These are phyloP conservation scores for Netelia inedita DNA, from an alignment of 2,888 invertebrate species.

Conservation along the genomic window DNA sequence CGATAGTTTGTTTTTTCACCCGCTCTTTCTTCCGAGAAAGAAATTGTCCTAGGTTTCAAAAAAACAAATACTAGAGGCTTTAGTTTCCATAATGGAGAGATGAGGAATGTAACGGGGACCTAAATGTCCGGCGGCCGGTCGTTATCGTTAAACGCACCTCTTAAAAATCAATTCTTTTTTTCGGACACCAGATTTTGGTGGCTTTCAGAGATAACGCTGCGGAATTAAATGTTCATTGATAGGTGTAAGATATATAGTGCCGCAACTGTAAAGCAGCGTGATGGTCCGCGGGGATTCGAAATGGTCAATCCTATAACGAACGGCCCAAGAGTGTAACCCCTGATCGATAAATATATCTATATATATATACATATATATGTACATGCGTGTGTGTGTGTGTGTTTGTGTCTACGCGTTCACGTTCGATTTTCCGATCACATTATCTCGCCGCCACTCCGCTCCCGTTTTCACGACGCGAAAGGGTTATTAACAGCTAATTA, in stretches of 20 bases:
- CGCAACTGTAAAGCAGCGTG: slow-evolving; percentile 50
- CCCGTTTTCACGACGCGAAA: slow-evolving; percentile 69
- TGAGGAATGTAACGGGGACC: background rate
- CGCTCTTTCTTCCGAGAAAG: slow-evolving; percentile 1
- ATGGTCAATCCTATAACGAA: slow-evolving; percentile 64
- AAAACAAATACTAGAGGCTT: background rate
- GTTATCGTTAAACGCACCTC: no score
- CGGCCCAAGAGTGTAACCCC: slow-evolving; percentile 37
- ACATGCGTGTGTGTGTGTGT: background rate
- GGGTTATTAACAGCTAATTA: slow-evolving; percentile 84
- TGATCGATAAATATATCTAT: slow-evolving; percentile 33
- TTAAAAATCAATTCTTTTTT: no score
- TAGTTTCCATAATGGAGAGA: background rate
- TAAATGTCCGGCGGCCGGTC: no score
- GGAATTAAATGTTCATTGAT: slow-evolving; percentile 56
- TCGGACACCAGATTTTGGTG: no score
- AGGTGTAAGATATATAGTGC: slow-evolving; percentile 42
- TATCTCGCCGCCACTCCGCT: slow-evolving; percentile 64
- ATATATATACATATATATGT: slow-evolving; percentile 43
- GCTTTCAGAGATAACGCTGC: background rate
- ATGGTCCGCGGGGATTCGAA: slow-evolving; percentile 64
- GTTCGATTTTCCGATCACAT: slow-evolving; percentile 76
- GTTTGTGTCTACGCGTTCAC: slow-evolving; percentile 7
- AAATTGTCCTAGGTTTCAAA: background rate
- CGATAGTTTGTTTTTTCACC: slow-evolving; percentile 2